phyloP scores from a whole-genome alignment of 2,797 vertebrate species.

The Strix occidentalis region DNA sequence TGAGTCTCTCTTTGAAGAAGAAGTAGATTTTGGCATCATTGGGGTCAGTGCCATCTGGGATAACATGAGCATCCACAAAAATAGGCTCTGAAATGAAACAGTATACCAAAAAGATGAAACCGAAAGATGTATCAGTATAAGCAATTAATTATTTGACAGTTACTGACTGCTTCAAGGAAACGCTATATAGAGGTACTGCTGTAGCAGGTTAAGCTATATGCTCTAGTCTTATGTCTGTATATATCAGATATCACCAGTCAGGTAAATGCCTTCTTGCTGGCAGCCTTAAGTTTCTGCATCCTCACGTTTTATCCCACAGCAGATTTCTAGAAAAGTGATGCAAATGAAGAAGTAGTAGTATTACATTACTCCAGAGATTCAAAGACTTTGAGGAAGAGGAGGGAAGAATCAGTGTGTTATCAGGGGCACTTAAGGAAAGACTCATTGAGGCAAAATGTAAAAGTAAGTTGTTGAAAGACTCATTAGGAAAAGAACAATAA shows the following conservation, averaged over 20 bases:
- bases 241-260: not conserved
- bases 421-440: not conserved
- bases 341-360: not conserved
- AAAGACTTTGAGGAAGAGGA: not conserved
- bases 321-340: not conserved
- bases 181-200: not conserved
- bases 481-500: not conserved
- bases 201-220: not conserved
- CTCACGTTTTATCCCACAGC: not conserved
- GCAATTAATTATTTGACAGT: not conserved
- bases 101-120: not conserved
- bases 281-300: not conserved
- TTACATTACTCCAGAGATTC: not conserved
- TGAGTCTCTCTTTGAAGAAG: slow-evolving; percentile 94
- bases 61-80: slow-evolving; percentile 94
- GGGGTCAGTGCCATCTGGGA: slow-evolving; percentile 93
- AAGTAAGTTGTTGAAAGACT: not conserved
- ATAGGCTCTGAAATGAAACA: slow-evolving; percentile 84
- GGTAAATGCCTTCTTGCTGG: not conserved
- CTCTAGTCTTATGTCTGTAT: not conserved
- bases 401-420: not conserved
- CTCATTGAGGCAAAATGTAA: not conserved
- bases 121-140: not conserved
- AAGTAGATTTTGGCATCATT: slow-evolving; percentile 96
- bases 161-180: not conserved